phyloP scores from a whole-genome alignment of 2,113 vertebrate species.

The Chelonoidis abingdonii region DNA sequence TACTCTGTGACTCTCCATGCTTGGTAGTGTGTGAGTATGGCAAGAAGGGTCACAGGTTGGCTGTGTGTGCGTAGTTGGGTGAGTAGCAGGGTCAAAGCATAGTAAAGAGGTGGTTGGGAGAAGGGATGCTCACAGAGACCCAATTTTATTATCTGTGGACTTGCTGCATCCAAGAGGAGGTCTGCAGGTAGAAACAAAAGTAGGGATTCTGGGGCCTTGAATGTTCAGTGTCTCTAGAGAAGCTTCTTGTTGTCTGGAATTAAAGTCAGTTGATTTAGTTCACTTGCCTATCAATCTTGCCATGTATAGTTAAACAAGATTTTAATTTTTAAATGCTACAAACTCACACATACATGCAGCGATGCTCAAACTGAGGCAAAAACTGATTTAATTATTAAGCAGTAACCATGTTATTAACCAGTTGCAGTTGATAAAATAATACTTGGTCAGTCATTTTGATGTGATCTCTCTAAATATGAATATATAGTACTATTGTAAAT shows the following conservation, averaged over 20 bases:
- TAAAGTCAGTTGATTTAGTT: neutral
- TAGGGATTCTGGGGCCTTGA: neutral
- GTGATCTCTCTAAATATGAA: too few relatives aligned
- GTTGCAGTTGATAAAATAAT: too few relatives aligned
- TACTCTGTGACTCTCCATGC: neutral
- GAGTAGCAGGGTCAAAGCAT: neutral
- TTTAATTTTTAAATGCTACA: neutral
- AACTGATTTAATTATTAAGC: too few relatives aligned
- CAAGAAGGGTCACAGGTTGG: neutral
- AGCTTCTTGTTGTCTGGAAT: neutral
- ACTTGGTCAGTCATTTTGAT: too few relatives aligned
- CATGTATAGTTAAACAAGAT: neutral
- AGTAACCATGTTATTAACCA: too few relatives aligned
- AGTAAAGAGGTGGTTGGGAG: neutral
- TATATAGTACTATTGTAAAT: too few relatives aligned
- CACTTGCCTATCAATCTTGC: neutral
- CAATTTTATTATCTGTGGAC: neutral
- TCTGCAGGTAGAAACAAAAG: neutral
- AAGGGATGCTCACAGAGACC: neutral
- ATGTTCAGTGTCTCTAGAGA: neutral
- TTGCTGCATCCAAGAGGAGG: neutral
- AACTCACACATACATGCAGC: neutral
- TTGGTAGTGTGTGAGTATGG: neutral
- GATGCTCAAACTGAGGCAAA: too few relatives aligned
- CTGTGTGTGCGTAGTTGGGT: neutral